Evolutionary conservation across 2,797 vertebrate genomes (phyloP).

Genomic region (Sebastes matsubarae): DNA sequence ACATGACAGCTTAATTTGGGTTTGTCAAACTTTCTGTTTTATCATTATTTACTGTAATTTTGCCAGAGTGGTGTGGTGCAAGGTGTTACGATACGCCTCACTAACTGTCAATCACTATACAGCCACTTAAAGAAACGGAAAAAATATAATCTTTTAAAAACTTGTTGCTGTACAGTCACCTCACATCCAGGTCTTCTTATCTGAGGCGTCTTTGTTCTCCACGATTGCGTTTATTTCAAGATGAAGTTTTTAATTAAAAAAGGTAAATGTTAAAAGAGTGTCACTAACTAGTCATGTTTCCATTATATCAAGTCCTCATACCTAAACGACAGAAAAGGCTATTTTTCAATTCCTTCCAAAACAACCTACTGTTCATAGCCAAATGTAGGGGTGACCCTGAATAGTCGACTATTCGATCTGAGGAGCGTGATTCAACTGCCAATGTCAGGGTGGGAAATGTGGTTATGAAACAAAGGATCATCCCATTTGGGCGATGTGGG

Average conservation of each 20-base stretch:
- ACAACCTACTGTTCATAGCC: neutral
- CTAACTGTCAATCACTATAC: constrained; percentile 40
- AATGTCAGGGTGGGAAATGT: too few relatives aligned
- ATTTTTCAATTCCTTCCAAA: neutral
- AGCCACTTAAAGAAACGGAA: neutral
- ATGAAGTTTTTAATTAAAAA: neutral
- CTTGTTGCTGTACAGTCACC: neutral
- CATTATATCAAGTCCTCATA: neutral
- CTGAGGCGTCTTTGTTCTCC: neutral
- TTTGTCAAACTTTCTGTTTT: constrained; percentile 49
- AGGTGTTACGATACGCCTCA: neutral
- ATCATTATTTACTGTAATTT: constrained; percentile 38
- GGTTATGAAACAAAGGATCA: too few relatives aligned
- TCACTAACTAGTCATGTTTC: neutral
- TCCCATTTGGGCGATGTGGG: too few relatives aligned
- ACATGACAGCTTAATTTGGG: constrained; percentile 55
- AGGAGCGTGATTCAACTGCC: too few relatives aligned
- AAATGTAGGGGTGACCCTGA: too few relatives aligned
- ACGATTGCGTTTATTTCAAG: neutral
- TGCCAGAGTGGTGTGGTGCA: neutral
- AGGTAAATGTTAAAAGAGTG: neutral
- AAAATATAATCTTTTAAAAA: neutral
- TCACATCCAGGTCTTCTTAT: neutral
- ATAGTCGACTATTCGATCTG: too few relatives aligned
- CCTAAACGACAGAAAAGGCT: neutral